Base-by-base conservation (phyloP, 1,140 invertebrate species). In the Lamellibrachia luymesi region DNA sequence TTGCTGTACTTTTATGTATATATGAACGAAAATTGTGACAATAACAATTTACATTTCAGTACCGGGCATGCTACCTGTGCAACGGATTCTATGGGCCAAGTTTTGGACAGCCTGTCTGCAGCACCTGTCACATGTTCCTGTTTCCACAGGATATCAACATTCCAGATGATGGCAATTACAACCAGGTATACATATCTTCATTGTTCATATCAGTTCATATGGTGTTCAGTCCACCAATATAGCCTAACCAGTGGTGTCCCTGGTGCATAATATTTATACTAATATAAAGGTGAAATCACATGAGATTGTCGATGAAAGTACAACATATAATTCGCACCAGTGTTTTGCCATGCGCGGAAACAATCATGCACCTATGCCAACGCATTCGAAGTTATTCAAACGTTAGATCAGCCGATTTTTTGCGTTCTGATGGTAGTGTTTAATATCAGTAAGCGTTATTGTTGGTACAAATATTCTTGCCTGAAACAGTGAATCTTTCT, bases 31-130 rank as follows among this genome's bases (percentile, higher is more conserved):
- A 22, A 4, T 2, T 80, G 64, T 80, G 25, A 4, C 17, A 22
- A 22, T 22, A 22, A 22, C 25, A 22, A 80, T 80, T 80, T 6
- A 2, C 64, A 17, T 80, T 80, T 80, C 64, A 80, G 64, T 80
- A 80, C 64, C 13, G 64, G 64, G 92, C 97, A 22, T 99, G 98
- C 96, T 97, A 97, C 95, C 97, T 98, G 93, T 99, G 98, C 95
- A 98, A 98, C 97, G 98, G 98, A 50, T 99, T 98, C 96, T 99
- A 99, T 96, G 98, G 98, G 1, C 98, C 98, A 1, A 98, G 97
- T 96, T 99, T 98, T 96, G 98, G 97, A 38, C 98, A 99, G 95
- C 98, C 98, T 38, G 97, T 99, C n/a, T 99, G 98, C 96, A 97
- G 97, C 8, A 98, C 98, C 1, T 99, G 98, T 95, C 98, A 99